Evolutionary conservation across 2,113 vertebrate species (phyloP).

Genomic region (Aptenodytes forsteri): DNA sequence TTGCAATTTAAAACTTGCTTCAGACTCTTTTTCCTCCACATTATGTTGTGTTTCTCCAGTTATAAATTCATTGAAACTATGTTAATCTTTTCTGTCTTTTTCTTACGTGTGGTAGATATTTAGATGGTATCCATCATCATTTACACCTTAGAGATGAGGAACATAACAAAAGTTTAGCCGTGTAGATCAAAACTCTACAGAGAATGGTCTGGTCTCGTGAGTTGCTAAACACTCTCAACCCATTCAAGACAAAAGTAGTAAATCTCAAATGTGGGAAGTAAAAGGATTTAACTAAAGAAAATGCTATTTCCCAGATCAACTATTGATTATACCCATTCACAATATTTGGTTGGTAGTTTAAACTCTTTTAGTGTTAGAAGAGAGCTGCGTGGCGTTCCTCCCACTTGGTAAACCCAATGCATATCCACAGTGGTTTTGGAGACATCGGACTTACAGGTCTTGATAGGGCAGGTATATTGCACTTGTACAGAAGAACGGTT

Average conservation of each 20-base stretch:
- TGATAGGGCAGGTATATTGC: neutral
- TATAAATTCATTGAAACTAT: neutral
- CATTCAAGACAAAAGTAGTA: neutral
- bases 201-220: neutral
- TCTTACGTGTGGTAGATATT: neutral
- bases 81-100: neutral
- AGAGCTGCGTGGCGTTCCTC: neutral
- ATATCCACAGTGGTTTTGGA: neutral
- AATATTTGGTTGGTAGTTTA: neutral
- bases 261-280: neutral
- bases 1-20: neutral
- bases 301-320: neutral
- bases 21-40: neutral
- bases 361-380: neutral
- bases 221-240: neutral
- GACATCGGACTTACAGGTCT: accelerated
- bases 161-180: neutral
- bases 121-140: neutral
- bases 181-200: neutral
- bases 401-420: neutral
- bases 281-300: neutral
- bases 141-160: neutral
- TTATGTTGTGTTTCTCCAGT: neutral
- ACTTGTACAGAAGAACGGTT: neutral
- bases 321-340: neutral